A percentile compares a stretch with the other conserved stretches of the same genome.
These are phyloP conservation scores for Eurypyga helias DNA, from an alignment of 2,113 vertebrate genomes.

Conservation along the genomic window DNA sequence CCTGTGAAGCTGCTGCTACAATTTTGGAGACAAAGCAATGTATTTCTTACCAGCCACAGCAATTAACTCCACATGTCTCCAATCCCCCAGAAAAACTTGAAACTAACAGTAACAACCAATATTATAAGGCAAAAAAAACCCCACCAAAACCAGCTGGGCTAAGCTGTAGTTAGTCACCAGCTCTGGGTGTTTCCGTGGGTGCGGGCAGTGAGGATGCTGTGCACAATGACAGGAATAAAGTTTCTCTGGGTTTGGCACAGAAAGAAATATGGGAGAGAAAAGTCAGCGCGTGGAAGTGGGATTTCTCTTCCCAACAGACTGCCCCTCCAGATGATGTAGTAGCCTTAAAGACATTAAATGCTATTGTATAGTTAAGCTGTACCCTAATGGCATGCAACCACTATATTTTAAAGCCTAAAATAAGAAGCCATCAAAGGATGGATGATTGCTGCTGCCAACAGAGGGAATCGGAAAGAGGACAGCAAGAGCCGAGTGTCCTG, in stretches of 20 bases:
- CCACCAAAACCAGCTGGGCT: not conserved
- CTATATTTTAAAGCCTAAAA: not conserved
- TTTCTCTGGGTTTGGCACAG: not conserved
- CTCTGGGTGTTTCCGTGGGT: not conserved
- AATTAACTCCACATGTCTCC: not conserved
- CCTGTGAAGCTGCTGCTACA: not conserved
- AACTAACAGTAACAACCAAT: not conserved
- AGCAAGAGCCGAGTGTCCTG: rapidly evolving
- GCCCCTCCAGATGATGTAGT: not conserved
- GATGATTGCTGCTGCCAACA: not conserved
- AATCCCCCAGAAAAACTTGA: not conserved
- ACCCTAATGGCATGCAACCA: not conserved
- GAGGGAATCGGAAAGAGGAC: not conserved
- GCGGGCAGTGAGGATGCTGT: not conserved
- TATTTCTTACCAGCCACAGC: not conserved
- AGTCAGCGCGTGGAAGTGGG: not conserved
- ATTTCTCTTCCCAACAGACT: not conserved
- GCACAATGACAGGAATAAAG: not conserved
- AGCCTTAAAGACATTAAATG: not conserved
- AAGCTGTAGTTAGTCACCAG: not conserved
- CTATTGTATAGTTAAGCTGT: rapidly evolving
- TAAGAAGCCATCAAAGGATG: not conserved
- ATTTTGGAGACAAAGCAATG: not conserved
- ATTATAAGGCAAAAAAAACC: not conserved
- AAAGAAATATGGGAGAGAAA: not conserved